Evolutionary conservation across 2,113 vertebrate species (phyloP).

Genomic region (Tonatia bakeri): DNA sequence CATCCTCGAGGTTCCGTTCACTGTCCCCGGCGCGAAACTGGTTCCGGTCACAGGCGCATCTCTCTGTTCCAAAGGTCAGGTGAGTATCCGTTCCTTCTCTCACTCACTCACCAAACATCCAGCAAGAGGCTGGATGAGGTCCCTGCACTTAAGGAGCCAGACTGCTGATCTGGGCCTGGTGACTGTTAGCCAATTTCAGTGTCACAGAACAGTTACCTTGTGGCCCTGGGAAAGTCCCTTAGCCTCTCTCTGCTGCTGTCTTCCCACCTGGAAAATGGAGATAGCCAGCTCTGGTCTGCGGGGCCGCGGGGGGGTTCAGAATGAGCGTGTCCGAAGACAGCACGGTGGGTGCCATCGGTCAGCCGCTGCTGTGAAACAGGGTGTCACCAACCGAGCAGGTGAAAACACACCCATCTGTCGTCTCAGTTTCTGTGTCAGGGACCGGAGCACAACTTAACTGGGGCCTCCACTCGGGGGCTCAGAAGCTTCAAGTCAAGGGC

Average conservation of each 20-base stretch:
- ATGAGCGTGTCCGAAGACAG: neutral
- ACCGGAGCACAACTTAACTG: neutral
- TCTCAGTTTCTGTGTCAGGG: neutral
- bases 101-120: neutral
- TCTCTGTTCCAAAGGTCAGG: neutral
- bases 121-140: neutral
- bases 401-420: neutral
- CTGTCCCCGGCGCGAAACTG: neutral
- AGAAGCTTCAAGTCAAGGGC: too few relatives aligned
- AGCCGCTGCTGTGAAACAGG: neutral
- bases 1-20: neutral
- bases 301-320: neutral
- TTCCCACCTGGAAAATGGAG: neutral
- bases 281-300: neutral
- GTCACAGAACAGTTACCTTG: neutral
- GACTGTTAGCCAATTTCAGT: neutral
- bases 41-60: neutral
- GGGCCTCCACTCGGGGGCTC: neutral
- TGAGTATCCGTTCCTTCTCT: neutral
- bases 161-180: neutral
- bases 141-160: neutral
- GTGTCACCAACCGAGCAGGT: neutral
- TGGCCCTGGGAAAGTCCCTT: neutral
- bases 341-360: neutral
- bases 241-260: neutral